These are phyloP conservation scores for Labeo rohita DNA, from an alignment of 2,113 vertebrate genomes.

Conservation along the genomic window DNA sequence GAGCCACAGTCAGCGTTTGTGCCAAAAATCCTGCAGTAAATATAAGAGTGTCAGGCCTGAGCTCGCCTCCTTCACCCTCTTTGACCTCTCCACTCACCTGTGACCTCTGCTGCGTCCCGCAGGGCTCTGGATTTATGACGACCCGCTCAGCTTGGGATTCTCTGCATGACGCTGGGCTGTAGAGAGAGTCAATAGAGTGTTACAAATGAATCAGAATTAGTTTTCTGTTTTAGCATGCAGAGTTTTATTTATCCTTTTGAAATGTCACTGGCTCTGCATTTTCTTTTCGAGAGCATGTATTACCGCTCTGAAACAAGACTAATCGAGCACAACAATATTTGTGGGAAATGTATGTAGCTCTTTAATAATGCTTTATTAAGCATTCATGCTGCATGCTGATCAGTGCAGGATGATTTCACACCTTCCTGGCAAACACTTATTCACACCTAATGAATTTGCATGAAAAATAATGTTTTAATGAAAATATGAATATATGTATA, in stretches of 20 bases:
- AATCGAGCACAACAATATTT: neutral
- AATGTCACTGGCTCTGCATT: neutral
- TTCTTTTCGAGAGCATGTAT: neutral
- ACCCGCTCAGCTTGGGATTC: neutral
- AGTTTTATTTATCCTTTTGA: neutral
- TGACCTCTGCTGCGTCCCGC: neutral
- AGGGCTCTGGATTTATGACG: conserved; percentile 45
- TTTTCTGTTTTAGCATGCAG: neutral
- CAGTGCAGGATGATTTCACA: too few relatives aligned
- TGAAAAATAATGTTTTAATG: too few relatives aligned
- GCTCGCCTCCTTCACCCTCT: conserved; percentile 20
- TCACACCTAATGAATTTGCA: too few relatives aligned
- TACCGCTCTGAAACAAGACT: neutral
- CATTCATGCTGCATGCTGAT: too few relatives aligned
- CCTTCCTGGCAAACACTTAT: too few relatives aligned
- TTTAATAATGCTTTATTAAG: too few relatives aligned
- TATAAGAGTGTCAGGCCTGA: conserved; percentile 10
- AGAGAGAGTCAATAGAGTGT: neutral
- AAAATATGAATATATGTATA: too few relatives aligned
- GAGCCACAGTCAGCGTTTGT: neutral
- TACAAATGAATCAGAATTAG: neutral
- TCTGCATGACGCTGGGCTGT: neutral
- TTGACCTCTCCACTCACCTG: conserved; percentile 36
- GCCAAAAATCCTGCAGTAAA: conserved; percentile 23
- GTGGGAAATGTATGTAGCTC: neutral